phyloP scores from a whole-genome alignment of 2,113 vertebrate species.

The Panthera uncia region DNA sequence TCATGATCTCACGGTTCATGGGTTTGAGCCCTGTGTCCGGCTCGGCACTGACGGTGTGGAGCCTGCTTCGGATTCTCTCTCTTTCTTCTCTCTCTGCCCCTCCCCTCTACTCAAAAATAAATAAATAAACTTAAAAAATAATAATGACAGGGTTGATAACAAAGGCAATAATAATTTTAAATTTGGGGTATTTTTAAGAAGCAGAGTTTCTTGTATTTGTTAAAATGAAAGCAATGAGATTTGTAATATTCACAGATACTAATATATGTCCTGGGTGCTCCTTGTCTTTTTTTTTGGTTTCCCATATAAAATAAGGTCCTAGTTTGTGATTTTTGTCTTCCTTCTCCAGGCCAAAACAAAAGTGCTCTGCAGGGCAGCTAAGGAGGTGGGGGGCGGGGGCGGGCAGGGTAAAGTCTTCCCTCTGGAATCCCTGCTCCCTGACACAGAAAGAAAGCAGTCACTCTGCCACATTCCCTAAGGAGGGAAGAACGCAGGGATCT shows the following conservation, averaged over 20 bases:
- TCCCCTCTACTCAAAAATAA: no score
- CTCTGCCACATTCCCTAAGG: neutral
- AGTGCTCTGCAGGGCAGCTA: neutral
- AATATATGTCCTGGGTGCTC: neutral
- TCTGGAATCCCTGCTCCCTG: neutral
- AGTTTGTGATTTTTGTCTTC: neutral
- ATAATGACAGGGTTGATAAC: neutral
- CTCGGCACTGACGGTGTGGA: no score
- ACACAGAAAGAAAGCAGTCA: neutral
- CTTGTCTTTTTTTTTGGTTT: neutral
- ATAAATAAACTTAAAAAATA: neutral
- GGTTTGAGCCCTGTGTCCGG: no score
- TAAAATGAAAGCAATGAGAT: neutral
- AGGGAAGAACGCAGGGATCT: neutral
- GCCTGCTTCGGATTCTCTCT: no score
- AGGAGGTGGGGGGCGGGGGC: neutral
- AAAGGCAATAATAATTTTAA: neutral
- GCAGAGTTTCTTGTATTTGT: neutral
- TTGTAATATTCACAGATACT: neutral
- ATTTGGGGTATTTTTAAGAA: constrained; percentile 3
- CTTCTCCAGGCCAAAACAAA: neutral
- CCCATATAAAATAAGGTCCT: neutral
- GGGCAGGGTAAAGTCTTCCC: neutral
- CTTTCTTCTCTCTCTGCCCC: no score
- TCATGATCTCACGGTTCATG: no score